phyloP scores from a whole-genome alignment of 2,888 invertebrate species.

The Drosophila barbarae region DNA sequence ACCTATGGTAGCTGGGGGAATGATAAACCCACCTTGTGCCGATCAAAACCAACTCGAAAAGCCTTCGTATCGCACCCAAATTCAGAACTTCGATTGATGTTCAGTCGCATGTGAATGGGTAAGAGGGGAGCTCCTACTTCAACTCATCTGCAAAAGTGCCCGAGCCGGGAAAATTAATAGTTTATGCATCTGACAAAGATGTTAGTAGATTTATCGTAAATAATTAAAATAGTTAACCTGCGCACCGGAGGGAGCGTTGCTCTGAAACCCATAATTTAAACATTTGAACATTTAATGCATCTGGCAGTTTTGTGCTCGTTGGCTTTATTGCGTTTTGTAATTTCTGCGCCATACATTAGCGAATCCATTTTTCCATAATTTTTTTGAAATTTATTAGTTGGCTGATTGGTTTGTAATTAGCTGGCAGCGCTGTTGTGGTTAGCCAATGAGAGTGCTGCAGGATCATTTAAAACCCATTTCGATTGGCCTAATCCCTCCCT shows the following conservation, averaged over 20 bases:
- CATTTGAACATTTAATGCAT: conserved; percentile 44
- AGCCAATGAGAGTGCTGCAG: conserved; percentile 17
- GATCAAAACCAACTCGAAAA: conserved; percentile 11
- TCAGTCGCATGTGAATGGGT: conserved; percentile 16
- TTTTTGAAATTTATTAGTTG: conserved; percentile 41
- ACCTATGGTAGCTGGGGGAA: not conserved
- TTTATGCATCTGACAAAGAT: conserved; percentile 41
- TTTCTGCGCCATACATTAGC: conserved; percentile 7
- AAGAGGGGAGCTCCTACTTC: not conserved
- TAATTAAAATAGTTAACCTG: conserved; percentile 40
- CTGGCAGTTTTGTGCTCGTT: conserved; percentile 48
- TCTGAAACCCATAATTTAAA: conserved; percentile 42
- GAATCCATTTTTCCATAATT: conserved; percentile 32
- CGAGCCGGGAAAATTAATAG: not conserved
- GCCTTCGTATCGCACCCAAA: not conserved
- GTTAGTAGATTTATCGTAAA: conserved; percentile 51
- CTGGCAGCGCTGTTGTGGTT: conserved; percentile 10
- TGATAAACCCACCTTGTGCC: conserved; percentile 1
- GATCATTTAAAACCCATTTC: conserved; percentile 26
- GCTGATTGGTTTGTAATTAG: conserved; percentile 41
- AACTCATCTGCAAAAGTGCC: not conserved
- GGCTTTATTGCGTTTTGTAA: conserved; percentile 22
- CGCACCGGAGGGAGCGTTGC: not conserved
- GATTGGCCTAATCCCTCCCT: conserved; percentile 16
- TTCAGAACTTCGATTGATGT: conserved; percentile 26